These are phyloP conservation scores for Epirrhoe alternata DNA, from an alignment of 2,888 invertebrate genomes.

Conservation along the genomic window DNA sequence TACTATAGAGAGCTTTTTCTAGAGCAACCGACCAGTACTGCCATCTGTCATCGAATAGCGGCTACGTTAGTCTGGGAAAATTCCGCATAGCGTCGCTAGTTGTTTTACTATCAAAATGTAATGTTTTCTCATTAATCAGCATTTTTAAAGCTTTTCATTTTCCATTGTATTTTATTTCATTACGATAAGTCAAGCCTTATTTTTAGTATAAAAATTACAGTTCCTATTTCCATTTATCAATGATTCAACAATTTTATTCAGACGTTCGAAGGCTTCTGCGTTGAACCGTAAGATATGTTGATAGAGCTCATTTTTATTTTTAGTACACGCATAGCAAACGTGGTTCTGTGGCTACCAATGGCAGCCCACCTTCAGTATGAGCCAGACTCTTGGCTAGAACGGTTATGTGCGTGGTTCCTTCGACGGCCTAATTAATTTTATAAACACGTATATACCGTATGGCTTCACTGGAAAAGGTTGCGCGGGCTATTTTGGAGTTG, in stretches of 20 bases:
- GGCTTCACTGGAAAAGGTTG: conserved; percentile 52
- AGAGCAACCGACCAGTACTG: conserved; percentile 7
- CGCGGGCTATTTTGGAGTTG: conserved; percentile 37
- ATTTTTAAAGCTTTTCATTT: background rate
- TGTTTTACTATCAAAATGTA: background rate
- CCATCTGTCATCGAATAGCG: conserved; percentile 47
- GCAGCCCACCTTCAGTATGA: conserved; percentile 63
- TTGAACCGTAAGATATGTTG: background rate
- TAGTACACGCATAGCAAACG: background rate
- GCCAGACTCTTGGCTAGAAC: conserved; percentile 64
- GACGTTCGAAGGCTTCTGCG: background rate
- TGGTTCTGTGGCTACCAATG: conserved; percentile 46
- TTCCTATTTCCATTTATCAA: background rate
- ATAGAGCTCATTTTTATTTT: conserved; percentile 11
- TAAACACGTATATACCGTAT: conserved; percentile 55
- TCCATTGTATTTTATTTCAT: background rate
- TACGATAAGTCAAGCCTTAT: background rate
- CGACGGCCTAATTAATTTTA: conserved; percentile 55
- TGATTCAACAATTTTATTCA: conserved; percentile 11
- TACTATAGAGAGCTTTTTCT: background rate
- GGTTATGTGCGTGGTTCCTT: conserved; percentile 46
- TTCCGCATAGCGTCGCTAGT: conserved; percentile 29
- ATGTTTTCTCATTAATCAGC: background rate
- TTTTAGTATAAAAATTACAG: background rate
- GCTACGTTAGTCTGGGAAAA: conserved; percentile 32